A percentile compares a stretch with the other conserved stretches of the same genome.
These are phyloP conservation scores for Carlito syrichta DNA, from an alignment of 2,113 vertebrate species.

Conservation along the genomic window DNA sequence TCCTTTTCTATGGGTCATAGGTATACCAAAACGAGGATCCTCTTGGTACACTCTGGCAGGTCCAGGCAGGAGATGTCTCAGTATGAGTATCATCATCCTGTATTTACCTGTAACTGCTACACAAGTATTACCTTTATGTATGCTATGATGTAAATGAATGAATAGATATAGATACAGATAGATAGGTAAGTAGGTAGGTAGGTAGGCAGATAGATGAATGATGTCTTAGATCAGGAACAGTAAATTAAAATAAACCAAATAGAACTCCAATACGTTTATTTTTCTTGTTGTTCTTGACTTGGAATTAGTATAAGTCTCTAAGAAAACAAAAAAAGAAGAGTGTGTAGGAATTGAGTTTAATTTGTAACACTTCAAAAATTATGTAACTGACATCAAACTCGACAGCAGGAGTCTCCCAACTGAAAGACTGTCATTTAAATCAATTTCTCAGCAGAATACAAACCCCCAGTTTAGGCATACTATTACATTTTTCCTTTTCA, in stretches of 20 bases:
- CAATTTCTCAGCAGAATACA: background rate
- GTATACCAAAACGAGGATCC: background rate
- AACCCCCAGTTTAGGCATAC: background rate
- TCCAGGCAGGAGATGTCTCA: background rate
- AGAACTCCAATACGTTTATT: background rate
- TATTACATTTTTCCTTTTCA: background rate
- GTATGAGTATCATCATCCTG: background rate
- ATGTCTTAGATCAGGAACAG: background rate
- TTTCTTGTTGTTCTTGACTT: background rate
- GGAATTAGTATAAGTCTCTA: background rate
- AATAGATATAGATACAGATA: too few relatives aligned
- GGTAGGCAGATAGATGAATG: background rate
- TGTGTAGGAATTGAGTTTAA: background rate
- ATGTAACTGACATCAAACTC: background rate
- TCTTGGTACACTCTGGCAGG: too few relatives aligned
- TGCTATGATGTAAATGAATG: background rate
- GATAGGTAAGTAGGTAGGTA: too few relatives aligned
- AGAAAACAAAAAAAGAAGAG: too few relatives aligned
- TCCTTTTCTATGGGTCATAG: background rate
- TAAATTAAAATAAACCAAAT: background rate
- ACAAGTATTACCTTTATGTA: background rate
- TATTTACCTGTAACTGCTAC: background rate
- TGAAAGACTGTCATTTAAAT: background rate
- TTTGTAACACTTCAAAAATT: background rate
- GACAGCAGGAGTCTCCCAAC: background rate